Evolutionary conservation across 2,113 vertebrate species (phyloP).

Genomic region (Sceloporus undulatus): DNA sequence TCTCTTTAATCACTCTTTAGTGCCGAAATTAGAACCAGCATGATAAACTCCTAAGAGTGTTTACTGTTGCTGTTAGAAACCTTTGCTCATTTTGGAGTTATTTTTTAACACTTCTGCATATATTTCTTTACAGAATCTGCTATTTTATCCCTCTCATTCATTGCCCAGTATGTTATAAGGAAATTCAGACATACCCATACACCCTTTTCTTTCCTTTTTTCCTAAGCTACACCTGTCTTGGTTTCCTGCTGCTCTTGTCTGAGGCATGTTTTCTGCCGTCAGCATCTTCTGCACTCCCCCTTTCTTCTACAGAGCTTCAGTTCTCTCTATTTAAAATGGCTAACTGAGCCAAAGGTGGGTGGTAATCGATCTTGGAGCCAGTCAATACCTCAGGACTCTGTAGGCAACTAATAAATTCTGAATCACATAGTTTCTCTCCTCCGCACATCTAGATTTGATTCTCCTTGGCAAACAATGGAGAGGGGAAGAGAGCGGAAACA

Average conservation of each 20-base stretch:
- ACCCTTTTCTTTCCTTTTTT: no score
- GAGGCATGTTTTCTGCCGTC: conserved; percentile 4
- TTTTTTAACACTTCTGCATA: not conserved
- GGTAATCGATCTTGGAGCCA: conserved; percentile 56
- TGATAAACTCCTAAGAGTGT: no score
- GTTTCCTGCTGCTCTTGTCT: not conserved
- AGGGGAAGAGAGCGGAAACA: conserved; percentile 38
- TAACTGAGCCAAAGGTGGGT: conserved; percentile 47
- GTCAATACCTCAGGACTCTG: conserved; percentile 55
- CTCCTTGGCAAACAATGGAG: conserved; percentile 31
- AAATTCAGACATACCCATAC: not conserved
- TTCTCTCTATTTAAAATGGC: conserved; percentile 54
- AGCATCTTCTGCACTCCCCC: conserved; percentile 11
- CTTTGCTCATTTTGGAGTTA: not conserved
- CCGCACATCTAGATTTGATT: conserved; percentile 16
- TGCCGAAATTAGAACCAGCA: no score
- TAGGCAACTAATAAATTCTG: conserved; percentile 57
- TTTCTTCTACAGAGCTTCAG: conserved; percentile 49
- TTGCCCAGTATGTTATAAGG: not conserved
- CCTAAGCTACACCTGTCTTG: not conserved
- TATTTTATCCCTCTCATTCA: conserved; percentile 26
- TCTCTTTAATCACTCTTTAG: no score
- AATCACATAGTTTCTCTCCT: conserved; percentile 51
- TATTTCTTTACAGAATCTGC: not conserved
- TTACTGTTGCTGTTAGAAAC: not conserved